phyloP scores from a whole-genome alignment of 2,888 invertebrate genomes.

The Drosophila paranaensis region DNA sequence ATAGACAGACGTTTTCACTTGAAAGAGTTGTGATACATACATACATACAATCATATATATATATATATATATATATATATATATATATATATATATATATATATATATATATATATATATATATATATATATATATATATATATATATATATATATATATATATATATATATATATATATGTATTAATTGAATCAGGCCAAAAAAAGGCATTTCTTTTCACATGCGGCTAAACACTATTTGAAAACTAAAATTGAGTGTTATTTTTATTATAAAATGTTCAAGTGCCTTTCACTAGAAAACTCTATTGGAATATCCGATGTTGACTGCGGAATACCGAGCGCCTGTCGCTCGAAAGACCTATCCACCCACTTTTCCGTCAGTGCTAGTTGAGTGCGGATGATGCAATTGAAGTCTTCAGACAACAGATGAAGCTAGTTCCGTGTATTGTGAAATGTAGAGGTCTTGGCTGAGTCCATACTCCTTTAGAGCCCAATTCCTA shows the following conservation, averaged over 20 bases:
- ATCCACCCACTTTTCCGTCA: background rate
- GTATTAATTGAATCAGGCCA: too few relatives aligned
- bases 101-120: too few relatives aligned
- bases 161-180: background rate
- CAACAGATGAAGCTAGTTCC: background rate
- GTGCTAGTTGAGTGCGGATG: background rate
- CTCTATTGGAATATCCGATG: background rate
- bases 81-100: background rate
- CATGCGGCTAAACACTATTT: background rate
- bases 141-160: background rate
- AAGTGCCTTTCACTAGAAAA: background rate
- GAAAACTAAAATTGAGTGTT: background rate
- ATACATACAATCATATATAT: background rate
- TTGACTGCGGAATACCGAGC: background rate
- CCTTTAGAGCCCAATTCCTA: too few relatives aligned
- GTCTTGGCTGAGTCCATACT: background rate
- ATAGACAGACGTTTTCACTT: background rate
- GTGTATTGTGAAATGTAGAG: background rate
- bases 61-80: background rate
- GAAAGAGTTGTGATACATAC: background rate
- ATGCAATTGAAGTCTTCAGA: background rate
- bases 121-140: too few relatives aligned
- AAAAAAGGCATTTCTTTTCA: background rate
- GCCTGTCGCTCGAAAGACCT: background rate
- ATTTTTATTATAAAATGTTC: background rate